Conservation (phyloP, 2,113 vertebrate species). For the Phalacrocorax pelagicus region DNA sequence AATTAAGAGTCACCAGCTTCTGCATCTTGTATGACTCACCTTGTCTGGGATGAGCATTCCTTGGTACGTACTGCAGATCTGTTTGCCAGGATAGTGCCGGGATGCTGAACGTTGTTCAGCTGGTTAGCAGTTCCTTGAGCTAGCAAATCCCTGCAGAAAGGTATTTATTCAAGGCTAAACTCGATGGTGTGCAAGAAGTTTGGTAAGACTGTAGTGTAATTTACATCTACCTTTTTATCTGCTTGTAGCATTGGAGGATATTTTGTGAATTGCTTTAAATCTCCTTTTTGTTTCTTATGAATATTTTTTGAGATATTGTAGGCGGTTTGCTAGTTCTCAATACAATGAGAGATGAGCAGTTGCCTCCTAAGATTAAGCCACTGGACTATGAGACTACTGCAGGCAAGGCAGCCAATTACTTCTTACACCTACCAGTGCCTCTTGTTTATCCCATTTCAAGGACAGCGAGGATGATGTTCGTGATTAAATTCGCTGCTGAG, state of each 20-base stretch:
- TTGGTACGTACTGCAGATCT: accelerated
- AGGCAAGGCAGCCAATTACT: background rate
- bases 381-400: background rate
- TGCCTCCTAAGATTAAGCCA: background rate
- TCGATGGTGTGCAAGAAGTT: background rate
- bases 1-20: background rate
- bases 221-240: background rate
- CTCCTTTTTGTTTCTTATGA: background rate
- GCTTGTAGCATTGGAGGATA: background rate
- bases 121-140: background rate
- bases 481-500: background rate
- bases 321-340: background rate
- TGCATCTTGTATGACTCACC: background rate
- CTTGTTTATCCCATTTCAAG: background rate
- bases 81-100: background rate
- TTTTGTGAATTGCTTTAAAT: background rate
- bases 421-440: background rate
- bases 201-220: background rate
- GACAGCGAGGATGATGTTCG: background rate
- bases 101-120: accelerated
- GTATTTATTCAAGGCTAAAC: background rate
- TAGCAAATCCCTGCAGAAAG: background rate
- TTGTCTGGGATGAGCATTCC: background rate
- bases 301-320: background rate
- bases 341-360: background rate